Conservation (phyloP, 2,797 vertebrate species). For the Pangasius larnaudii region DNA sequence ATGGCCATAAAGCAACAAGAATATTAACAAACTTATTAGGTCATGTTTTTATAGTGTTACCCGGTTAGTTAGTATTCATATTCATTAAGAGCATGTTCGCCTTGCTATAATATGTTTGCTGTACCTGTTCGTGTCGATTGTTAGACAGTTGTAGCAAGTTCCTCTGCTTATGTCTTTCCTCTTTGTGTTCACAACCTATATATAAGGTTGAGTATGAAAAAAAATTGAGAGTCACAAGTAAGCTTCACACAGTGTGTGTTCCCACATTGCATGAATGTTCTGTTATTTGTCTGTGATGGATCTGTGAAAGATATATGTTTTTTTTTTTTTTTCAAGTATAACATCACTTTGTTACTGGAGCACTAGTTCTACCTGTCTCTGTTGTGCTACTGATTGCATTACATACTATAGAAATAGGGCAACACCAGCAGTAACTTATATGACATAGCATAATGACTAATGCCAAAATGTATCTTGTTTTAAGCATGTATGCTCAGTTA, state of each 20-base stretch:
- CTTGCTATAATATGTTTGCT: background rate
- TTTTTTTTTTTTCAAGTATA: background rate
- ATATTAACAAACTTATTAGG: background rate
- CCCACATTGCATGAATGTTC: constrained; percentile 36
- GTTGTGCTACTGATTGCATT: background rate
- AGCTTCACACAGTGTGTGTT: constrained; percentile 41
- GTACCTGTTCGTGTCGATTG: background rate
- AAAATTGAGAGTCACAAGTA: background rate
- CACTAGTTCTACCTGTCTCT: background rate
- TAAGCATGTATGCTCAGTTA: constrained; percentile 19
- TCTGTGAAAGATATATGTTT: constrained; percentile 6
- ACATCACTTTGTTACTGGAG: constrained; percentile 16
- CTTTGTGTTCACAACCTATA: background rate
- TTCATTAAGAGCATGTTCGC: background rate
- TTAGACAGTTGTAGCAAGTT: background rate
- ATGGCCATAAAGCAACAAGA: background rate
- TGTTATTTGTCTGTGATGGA: constrained; percentile 37
- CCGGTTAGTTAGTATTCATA: background rate
- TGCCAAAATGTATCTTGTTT: background rate
- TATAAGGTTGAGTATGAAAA: background rate
- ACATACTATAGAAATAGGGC: background rate
- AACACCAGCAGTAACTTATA: constrained; percentile 4
- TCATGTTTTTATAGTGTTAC: background rate
- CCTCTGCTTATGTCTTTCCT: background rate
- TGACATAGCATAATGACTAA: background rate